Conservation (phyloP, 2,888 invertebrate genomes). For the Drosophila vallismaia region DNA sequence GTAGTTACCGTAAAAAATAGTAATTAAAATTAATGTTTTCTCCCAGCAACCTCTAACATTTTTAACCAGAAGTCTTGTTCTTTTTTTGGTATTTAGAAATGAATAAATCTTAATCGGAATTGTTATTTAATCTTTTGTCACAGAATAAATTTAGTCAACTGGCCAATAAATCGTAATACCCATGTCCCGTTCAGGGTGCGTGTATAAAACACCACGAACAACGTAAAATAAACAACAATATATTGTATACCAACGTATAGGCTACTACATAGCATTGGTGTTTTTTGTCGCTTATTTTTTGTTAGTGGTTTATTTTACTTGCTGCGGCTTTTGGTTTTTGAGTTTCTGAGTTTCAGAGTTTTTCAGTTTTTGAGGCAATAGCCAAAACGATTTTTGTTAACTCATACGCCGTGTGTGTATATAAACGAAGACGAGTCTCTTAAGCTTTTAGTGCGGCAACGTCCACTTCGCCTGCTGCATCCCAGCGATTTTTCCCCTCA, state of each 20-base stretch:
- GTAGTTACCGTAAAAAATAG: constrained; percentile 1
- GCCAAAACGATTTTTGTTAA: constrained; percentile 73
- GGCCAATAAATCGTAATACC: constrained; percentile 27
- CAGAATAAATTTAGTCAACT: constrained; percentile 27
- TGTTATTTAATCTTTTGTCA: constrained; percentile 11
- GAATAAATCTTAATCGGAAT: constrained; percentile 29
- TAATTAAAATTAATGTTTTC: constrained; percentile 20
- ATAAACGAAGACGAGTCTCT: constrained; percentile 81
- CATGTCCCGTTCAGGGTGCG: constrained; percentile 29
- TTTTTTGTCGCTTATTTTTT: constrained; percentile 8
- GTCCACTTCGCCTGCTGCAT: constrained; percentile 73
- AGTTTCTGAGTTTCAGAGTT: constrained; percentile 36
- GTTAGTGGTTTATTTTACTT: constrained; percentile 38
- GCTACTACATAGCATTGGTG: constrained; percentile 41
- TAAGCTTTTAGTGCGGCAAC: constrained; percentile 80
- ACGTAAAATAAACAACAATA: constrained; percentile 66
- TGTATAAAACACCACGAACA: constrained; percentile 44
- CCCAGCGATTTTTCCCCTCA: constrained; percentile 26
- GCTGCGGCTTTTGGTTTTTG: constrained; percentile 67
- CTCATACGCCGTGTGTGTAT: constrained; percentile 78
- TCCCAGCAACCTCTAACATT: constrained; percentile 22
- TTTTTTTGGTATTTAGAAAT: constrained; percentile 1
- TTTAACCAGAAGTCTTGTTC: constrained; percentile 1
- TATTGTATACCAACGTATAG: constrained; percentile 48
- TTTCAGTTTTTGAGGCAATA: constrained; percentile 66